phyloP scores from a whole-genome alignment of 2,888 invertebrate species.

The Lepidocyrtinus sp. region DNA sequence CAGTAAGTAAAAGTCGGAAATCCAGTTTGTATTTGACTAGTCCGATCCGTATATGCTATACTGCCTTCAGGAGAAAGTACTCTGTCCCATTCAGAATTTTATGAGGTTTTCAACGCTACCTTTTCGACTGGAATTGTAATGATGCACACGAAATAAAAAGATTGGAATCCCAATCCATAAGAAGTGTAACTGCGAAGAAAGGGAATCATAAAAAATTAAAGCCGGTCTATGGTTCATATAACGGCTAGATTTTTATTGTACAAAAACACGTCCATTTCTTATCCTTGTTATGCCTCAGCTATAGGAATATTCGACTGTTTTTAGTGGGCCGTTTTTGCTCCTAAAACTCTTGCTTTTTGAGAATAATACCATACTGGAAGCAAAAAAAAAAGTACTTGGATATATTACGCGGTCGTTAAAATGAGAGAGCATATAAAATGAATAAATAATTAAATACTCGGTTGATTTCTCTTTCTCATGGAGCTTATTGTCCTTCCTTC shows the following conservation, averaged over 20 bases:
- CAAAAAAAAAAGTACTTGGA: too few relatives aligned
- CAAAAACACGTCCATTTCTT: slow-evolving; percentile 11
- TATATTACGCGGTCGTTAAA: slow-evolving; percentile 19
- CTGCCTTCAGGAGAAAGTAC: neutral
- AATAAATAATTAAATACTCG: slow-evolving; percentile 38
- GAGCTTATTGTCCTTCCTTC: slow-evolving; percentile 14
- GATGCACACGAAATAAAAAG: slow-evolving; percentile 6
- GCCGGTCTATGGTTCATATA: neutral
- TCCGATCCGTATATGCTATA: neutral
- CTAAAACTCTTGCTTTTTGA: too few relatives aligned
- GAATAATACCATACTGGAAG: too few relatives aligned
- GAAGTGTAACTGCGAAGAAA: neutral
- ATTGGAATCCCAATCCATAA: slow-evolving; percentile 16
- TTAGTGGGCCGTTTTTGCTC: too few relatives aligned
- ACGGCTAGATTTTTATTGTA: slow-evolving; percentile 15
- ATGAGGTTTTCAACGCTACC: slow-evolving; percentile 11
- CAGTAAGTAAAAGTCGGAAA: neutral
- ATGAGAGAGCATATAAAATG: slow-evolving; percentile 25
- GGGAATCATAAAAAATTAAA: slow-evolving; percentile 13
- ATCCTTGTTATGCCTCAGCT: neutral
- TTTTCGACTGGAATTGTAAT: slow-evolving; percentile 11
- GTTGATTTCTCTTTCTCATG: slow-evolving; percentile 8
- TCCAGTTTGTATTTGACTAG: neutral
- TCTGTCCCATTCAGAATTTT: neutral
- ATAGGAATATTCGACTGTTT: too few relatives aligned